phyloP scores from a whole-genome alignment of 2,888 invertebrate genomes.

The Drosophila picticornis region DNA sequence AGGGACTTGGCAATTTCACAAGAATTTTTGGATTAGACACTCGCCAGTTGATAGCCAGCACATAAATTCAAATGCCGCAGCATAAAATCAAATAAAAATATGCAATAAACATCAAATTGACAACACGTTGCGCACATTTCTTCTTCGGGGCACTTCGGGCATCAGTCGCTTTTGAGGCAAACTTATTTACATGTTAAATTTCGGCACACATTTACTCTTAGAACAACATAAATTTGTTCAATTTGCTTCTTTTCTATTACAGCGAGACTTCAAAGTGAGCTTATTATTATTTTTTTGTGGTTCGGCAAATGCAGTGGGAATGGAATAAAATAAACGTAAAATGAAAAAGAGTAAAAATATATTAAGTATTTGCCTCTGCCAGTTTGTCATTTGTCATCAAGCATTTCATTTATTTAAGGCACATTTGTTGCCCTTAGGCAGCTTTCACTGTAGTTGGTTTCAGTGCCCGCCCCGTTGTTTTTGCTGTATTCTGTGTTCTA shows the following conservation, averaged over 20 bases:
- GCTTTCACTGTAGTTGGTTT: conserved; percentile 11
- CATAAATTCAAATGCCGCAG: conserved; percentile 72
- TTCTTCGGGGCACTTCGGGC: background rate
- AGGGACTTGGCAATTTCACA: conserved; percentile 68
- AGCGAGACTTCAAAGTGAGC: conserved; percentile 13
- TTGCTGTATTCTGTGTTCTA: background rate
- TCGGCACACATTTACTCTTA: conserved; percentile 5
- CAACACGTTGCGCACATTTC: conserved; percentile 60
- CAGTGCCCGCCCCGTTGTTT: background rate
- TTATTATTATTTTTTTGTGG: background rate
- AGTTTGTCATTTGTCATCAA: background rate
- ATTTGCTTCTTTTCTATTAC: conserved; percentile 29
- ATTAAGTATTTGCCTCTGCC: background rate
- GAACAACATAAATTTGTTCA: conserved; percentile 2
- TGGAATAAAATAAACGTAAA: background rate
- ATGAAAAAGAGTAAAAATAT: background rate
- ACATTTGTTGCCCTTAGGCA: background rate
- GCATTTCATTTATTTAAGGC: background rate
- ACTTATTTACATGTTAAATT: conserved; percentile 38
- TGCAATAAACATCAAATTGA: conserved; percentile 78
- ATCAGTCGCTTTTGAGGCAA: background rate
- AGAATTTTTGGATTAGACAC: conserved; percentile 69
- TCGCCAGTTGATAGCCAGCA: conserved; percentile 63
- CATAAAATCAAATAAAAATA: conserved; percentile 77
- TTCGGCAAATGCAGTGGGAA: background rate